Evolutionary conservation across 2,888 invertebrate species (phyloP).

Genomic region (Lasioglossum villosulum): DNA sequence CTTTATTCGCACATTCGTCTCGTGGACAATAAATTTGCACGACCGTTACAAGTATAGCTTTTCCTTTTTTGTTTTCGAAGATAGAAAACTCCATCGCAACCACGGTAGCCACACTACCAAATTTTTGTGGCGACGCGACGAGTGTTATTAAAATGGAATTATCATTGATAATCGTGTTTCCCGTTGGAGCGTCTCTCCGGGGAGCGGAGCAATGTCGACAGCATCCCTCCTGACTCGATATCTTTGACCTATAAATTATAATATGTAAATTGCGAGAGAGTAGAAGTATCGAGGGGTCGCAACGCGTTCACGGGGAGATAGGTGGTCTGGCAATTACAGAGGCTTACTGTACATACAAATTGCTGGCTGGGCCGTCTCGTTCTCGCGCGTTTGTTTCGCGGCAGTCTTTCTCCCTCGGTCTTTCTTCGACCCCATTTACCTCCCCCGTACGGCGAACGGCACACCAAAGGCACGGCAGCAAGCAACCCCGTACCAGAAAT

Average conservation of each 20-base stretch:
- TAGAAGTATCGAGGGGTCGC: constrained; percentile 55
- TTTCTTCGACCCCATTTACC: constrained; percentile 63
- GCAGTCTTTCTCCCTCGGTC: constrained; percentile 13
- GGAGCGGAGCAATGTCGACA: constrained; percentile 39
- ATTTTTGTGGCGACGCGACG: neutral
- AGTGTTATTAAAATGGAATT: constrained; percentile 48
- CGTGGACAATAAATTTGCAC: too few relatives aligned
- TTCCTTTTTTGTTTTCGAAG: too few relatives aligned
- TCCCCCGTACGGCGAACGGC: constrained; percentile 22
- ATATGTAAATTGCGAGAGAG: constrained; percentile 75
- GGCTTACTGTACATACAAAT: constrained; percentile 80
- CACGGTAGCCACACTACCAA: too few relatives aligned
- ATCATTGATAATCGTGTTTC: constrained; percentile 52
- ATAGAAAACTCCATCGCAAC: too few relatives aligned
- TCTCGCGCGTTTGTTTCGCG: constrained; percentile 19
- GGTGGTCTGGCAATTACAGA: constrained; percentile 77
- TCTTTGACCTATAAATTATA: constrained; percentile 79
- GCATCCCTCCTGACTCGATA: constrained; percentile 60
- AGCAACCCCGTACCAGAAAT: constrained; percentile 46
- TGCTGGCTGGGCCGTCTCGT: constrained; percentile 47
- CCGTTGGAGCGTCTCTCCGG: constrained; percentile 26
- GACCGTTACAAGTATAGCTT: too few relatives aligned
- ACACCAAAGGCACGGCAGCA: neutral
- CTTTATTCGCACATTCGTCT: too few relatives aligned
- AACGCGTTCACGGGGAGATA: constrained; percentile 71